These are phyloP conservation scores for Phrynocephalus forsythii DNA, from an alignment of 2,797 vertebrate genomes.

Conservation along the genomic window DNA sequence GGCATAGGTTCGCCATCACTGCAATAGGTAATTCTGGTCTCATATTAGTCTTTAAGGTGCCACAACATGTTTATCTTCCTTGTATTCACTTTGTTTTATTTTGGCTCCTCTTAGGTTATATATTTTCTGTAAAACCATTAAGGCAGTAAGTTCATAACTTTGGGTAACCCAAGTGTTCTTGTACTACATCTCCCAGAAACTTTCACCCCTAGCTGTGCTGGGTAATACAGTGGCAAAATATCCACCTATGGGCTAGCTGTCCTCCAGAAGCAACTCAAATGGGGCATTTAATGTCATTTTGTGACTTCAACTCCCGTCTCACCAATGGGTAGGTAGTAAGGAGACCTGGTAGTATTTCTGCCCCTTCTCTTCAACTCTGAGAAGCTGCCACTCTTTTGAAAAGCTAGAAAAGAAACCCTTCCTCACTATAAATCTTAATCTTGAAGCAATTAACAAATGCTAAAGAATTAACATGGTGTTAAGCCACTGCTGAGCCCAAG, in stretches of 20 bases:
- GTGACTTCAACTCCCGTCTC: constrained; percentile 50
- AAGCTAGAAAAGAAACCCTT: constrained; percentile 30
- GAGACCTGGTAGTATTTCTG: background rate
- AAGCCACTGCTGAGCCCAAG: constrained; percentile 26
- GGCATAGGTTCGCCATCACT: too few relatives aligned
- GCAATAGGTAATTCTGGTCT: background rate
- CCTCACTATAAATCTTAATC: constrained; percentile 33
- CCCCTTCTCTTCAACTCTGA: background rate
- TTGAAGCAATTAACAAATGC: constrained; percentile 28
- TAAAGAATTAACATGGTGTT: constrained; percentile 18
- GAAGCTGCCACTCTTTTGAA: constrained; percentile 31
- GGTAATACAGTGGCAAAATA: background rate
- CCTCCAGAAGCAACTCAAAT: background rate
- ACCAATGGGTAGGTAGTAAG: constrained; percentile 19
- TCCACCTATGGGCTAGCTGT: background rate
- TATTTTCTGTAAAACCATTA: background rate
- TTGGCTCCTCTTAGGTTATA: background rate
- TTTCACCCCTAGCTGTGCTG: too few relatives aligned
- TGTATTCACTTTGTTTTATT: too few relatives aligned
- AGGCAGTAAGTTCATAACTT: too few relatives aligned
- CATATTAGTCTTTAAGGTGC: background rate
- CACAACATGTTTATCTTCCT: too few relatives aligned
- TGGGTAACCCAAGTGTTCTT: too few relatives aligned
- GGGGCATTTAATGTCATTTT: constrained; percentile 23
- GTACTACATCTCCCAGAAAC: too few relatives aligned